Base-by-base conservation (phyloP, 2,113 vertebrate genomes). In the Otus sunia region DNA sequence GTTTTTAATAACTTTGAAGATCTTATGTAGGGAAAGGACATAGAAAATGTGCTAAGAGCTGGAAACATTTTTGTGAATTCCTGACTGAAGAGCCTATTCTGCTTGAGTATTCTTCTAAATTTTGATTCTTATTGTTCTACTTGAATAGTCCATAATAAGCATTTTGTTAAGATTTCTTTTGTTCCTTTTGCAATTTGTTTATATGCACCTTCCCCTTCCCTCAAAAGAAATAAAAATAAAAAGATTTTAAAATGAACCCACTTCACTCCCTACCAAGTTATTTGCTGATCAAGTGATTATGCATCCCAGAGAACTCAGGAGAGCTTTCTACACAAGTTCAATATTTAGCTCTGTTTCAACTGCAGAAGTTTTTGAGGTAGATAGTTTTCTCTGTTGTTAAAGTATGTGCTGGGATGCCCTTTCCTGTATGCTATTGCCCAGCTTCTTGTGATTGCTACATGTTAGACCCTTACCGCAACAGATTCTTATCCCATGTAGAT, bases 181-280 rank as follows among this genome's bases (percentile, higher is more conserved):
- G 41, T 59, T 50, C 3, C 27, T 59, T 45, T 67, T 75, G 5
- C 5, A 29, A 43, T 29, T 53, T 66, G 8, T 30, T 66, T 50
- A n/a, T 7, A 20, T 9, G 7, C 7, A 29, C 3, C 5, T n/a
- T n/a, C n/a, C n/a, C n/a, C n/a, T n/a, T n/a, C n/a, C n/a, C n/a
- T n/a, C n/a, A n/a, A n/a, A n/a, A n/a, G n/a, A n/a, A n/a, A 89
- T 58, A 7, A 66, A 53, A 80, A 26, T n/a, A 4, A 1, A 36
- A 49, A 36, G 1, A 36, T 66, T 66, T 66, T 72, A 56, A 64
- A 67, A 49, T 7, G 41, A 64, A 10, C 5, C 11, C n/a, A 25
- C 5, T 10, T 5, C 11, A 53, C 6, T 6, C 4, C 1, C 4
- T 32, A 36, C 8, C 5, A 37, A 59, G 5, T 7, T 43, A 20